Conservation (phyloP, 2,888 invertebrate genomes). For the Meloe dianella region DNA sequence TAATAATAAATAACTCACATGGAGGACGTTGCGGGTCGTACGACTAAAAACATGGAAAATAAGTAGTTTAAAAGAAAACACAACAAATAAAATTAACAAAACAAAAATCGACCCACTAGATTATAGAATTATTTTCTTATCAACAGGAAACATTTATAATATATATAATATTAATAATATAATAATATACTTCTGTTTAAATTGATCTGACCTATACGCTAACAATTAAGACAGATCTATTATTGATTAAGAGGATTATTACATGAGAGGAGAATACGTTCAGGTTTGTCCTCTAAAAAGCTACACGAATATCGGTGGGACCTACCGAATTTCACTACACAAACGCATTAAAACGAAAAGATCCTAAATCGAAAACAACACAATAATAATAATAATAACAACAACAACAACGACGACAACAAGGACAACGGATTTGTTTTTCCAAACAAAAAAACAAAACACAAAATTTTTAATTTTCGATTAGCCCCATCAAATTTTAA, state of each 20-base stretch:
- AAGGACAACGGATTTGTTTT: neutral
- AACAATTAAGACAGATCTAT: conserved; percentile 59
- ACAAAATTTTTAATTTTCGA: no score
- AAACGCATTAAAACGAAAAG: neutral
- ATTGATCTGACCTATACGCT: conserved; percentile 59
- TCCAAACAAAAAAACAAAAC: no score
- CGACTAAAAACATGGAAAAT: neutral
- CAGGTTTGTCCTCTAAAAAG: conserved; percentile 49
- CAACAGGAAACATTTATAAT: conserved; percentile 63
- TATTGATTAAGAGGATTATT: conserved; percentile 49
- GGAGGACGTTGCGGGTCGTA: conserved; percentile 39
- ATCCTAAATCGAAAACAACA: neutral
- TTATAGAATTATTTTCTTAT: conserved; percentile 59
- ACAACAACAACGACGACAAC: conserved; percentile 10
- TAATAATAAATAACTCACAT: conserved; percentile 57
- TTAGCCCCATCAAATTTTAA: conserved; percentile 42
- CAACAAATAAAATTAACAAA: neutral
- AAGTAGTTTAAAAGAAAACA: neutral
- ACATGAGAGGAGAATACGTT: conserved; percentile 56
- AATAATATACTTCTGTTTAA: conserved; percentile 40
- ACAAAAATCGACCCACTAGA: conserved; percentile 45
- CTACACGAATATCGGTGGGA: conserved; percentile 52
- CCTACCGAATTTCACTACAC: conserved; percentile 17
- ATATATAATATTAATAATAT: conserved; percentile 45
- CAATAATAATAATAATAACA: neutral